Evolutionary conservation across 2,797 vertebrate species (phyloP).

Genomic region (Sebastes matsubarae): DNA sequence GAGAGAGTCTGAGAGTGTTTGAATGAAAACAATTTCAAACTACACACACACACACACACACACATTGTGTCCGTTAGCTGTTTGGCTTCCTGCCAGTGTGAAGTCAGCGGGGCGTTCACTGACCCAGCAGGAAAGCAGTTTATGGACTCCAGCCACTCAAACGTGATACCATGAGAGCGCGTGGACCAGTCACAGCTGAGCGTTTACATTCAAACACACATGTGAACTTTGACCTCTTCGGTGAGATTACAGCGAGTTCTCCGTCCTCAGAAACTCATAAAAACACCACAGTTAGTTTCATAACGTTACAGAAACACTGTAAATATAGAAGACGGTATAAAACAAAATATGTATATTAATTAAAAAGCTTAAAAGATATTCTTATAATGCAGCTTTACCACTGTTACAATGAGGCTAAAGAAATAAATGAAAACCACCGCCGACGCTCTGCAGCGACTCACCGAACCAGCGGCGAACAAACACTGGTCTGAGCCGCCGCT

Average conservation of each 20-base stretch:
- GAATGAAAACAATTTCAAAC: neutral
- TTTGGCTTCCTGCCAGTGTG: conserved; percentile 29
- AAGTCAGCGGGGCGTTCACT: conserved; percentile 50
- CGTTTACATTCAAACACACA: conserved; percentile 48
- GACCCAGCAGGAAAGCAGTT: conserved; percentile 44
- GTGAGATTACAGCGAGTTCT: neutral
- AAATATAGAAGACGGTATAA: too few species aligned
- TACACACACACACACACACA: conserved; percentile 4
- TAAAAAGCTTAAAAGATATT: too few species aligned
- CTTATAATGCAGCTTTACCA: neutral
- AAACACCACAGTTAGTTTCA: too few species aligned
- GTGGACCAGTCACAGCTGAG: conserved; percentile 46
- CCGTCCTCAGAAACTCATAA: neutral
- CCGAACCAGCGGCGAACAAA: conserved; percentile 28
- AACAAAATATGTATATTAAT: too few species aligned
- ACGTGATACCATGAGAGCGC: neutral
- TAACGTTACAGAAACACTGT: too few species aligned
- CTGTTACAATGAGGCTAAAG: neutral
- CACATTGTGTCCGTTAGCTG: neutral
- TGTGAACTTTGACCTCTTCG: conserved; percentile 23
- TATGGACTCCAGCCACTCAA: neutral
- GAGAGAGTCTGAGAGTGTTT: neutral
- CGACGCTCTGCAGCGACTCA: conserved; percentile 23
- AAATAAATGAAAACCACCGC: neutral
- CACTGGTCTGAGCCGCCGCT: conserved; percentile 9